These are phyloP conservation scores for Epizoanthus illoricatus DNA, from an alignment of 92 coral and sea anemone species.

Conservation along the genomic window DNA sequence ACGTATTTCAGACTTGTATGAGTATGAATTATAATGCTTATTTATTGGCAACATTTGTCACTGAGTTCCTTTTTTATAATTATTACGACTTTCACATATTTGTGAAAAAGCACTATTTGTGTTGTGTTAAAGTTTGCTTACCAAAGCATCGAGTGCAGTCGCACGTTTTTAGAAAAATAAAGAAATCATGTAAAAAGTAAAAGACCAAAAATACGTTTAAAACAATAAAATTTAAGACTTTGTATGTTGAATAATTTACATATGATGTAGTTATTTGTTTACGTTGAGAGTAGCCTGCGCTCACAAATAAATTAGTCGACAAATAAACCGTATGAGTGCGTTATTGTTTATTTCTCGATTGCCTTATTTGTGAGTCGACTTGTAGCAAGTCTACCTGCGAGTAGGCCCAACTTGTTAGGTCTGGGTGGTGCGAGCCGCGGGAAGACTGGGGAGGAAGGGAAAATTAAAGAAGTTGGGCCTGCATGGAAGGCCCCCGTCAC, in stretches of 20 bases:
- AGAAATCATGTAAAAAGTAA: not conserved
- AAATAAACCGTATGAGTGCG: too few relatives aligned
- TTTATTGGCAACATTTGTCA: conserved; percentile 34
- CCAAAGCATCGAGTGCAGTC: conserved; percentile 12
- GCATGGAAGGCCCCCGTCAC: too few relatives aligned
- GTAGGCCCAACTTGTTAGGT: too few relatives aligned
- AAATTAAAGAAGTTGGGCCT: too few relatives aligned
- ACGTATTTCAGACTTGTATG: conserved; percentile 22
- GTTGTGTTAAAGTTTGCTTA: conserved; percentile 24
- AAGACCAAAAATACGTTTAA: conserved; percentile 20
- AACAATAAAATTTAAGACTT: not conserved
- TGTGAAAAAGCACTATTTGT: conserved; percentile 39
- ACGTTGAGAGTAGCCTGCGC: too few relatives aligned
- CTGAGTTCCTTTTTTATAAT: conserved; percentile 41
- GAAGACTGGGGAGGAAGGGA: too few relatives aligned
- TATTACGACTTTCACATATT: conserved; percentile 37
- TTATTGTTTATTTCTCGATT: too few relatives aligned
- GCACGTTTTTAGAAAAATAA: conserved; percentile 18
- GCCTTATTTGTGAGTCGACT: too few relatives aligned
- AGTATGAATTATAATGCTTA: conserved; percentile 35
- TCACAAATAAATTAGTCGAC: too few relatives aligned
- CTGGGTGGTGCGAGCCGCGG: too few relatives aligned
- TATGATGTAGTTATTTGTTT: not conserved
- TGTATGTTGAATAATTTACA: conserved; percentile 9
- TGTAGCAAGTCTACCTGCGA: too few relatives aligned